Percentiles rank a stretch among this genome's conserved stretches.
Conservation (phyloP, 1,140 invertebrate genomes). For the Drosophila busckii region DNA sequence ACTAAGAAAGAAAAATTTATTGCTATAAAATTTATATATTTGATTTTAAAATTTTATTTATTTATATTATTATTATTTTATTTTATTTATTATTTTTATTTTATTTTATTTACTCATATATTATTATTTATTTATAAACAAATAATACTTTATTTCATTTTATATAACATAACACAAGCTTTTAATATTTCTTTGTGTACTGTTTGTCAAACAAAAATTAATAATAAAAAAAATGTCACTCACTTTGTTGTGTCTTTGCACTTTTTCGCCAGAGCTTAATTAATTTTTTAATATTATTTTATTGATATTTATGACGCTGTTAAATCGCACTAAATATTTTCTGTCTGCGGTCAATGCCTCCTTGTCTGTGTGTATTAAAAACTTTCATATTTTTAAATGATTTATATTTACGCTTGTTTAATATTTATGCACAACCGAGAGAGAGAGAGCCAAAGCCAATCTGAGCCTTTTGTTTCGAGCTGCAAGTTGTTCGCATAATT, state of each 20-base stretch:
- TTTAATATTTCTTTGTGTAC: too few species aligned
- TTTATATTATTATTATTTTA: too few species aligned
- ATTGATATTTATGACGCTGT: slow-evolving; percentile 52
- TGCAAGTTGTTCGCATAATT: slow-evolving; percentile 34
- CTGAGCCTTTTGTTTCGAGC: slow-evolving; percentile 17
- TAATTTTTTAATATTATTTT: slow-evolving; percentile 34
- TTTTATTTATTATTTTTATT: too few species aligned
- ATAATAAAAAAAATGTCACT: slow-evolving; percentile 4
- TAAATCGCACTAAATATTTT: slow-evolving; percentile 60
- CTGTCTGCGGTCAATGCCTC: slow-evolving; percentile 42
- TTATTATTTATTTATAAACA: too few species aligned
- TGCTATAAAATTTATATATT: too few species aligned
- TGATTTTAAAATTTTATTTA: too few species aligned
- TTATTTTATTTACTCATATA: too few species aligned
- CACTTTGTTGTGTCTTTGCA: background rate
- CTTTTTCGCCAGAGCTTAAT: slow-evolving; percentile 23
- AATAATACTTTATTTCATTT: too few species aligned
- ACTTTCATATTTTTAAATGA: slow-evolving; percentile 32
- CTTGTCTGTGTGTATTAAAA: slow-evolving; percentile 19
- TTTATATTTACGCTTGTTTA: slow-evolving; percentile 43
- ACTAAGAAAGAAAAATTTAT: too few species aligned
- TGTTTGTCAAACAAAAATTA: too few species aligned
- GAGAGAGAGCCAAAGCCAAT: slow-evolving; percentile 1
- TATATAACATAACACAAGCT: too few species aligned
- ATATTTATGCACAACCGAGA: slow-evolving; percentile 49